Evolutionary conservation across 2,113 vertebrate species (phyloP), one percentile per base, ranked within the genome.

Genomic region (Salvelinus alpinus): DNA sequence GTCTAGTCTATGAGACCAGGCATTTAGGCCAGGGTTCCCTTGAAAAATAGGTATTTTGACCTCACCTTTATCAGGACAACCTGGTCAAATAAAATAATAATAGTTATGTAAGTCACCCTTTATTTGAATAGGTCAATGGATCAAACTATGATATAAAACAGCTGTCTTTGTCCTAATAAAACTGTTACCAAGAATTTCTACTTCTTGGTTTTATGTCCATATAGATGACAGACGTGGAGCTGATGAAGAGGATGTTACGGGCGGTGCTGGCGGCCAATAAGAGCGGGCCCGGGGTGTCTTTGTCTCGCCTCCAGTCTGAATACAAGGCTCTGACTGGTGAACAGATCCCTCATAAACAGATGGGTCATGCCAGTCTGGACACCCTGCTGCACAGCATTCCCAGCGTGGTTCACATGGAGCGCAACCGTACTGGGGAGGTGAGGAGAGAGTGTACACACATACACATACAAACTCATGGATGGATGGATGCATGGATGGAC

Each of bases 281-380:
- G 87, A 92, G 91, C 13, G 51, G 51, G 16, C 51, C 51, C 16
- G 96, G 96, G 1, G 7, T 98, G 84, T 92, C 91, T 3, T 83
- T 97, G 79, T 86, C 93, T 44, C 92, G 91, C 16, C 93, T 99
- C 70, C 95, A 97, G 88, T 80, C 80, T 3, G 95, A 97, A 78
- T 99, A 96, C 90, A 96, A 91, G 85, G 94, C 94, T 64, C 87
- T 98, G 75, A 97, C 96, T 0, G 95, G 95, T 1, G 97, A 99
- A 77, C 90, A 91, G 87, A 96, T 99, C 86, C 96, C 96, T 12
- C 93, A 96, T 89, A 95, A 93, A 77, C 94, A 96, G 73, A 91
- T 99, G 78, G 97, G 97, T 64, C 91, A 95, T 83, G 87, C 82
- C 76, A 94, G 95, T 0, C 89, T 97, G 84, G 95, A 97, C 44